Conservation (phyloP, 2,797 vertebrate species). For the Anabacerthia variegaticeps region DNA sequence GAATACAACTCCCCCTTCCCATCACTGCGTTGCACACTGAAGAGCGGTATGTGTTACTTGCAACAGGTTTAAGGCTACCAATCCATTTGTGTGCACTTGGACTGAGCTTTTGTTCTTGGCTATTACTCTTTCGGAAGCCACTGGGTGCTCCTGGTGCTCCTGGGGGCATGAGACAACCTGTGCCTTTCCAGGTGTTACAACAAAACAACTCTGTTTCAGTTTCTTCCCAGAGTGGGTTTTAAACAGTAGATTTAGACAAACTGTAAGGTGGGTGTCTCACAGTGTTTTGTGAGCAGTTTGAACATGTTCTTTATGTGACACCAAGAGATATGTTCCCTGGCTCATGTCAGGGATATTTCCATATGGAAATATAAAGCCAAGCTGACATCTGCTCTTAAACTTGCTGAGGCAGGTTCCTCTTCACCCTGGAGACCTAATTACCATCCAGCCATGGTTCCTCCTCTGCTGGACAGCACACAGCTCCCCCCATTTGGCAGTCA, state of each 20-base stretch:
- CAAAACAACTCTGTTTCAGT: not conserved
- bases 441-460: not conserved
- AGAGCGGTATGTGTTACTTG: not conserved
- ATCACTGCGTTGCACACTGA: not conserved
- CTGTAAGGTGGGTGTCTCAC: not conserved
- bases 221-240: not conserved
- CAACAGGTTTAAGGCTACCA: not conserved
- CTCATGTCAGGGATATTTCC: not conserved
- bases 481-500: accelerated
- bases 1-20: not conserved
- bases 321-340: not conserved
- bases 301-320: not conserved
- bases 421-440: not conserved
- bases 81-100: not conserved
- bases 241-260: not conserved
- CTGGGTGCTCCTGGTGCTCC: not conserved
- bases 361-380: not conserved
- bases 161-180: not conserved
- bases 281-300: not conserved
- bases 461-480: accelerated
- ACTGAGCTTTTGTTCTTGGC: not conserved
- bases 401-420: not conserved
- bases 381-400: not conserved
- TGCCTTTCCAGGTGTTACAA: accelerated
- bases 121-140: not conserved